Base-by-base conservation (phyloP, 1,140 invertebrate species). In the Drosophila sulfurigaster region DNA sequence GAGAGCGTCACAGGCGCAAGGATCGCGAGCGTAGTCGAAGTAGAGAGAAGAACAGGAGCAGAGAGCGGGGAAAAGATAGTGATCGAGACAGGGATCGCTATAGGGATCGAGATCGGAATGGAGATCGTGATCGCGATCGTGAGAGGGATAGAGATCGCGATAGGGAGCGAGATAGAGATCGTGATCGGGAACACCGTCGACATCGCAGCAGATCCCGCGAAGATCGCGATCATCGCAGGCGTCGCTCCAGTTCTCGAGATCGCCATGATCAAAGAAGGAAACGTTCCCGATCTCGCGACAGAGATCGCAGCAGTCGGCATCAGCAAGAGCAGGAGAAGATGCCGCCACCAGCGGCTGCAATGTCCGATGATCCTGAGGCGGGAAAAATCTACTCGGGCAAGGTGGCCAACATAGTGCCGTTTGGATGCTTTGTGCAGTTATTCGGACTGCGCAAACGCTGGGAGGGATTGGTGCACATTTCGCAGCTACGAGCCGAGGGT, bases 381-480 rank as follows among this genome's bases (percentile, higher is more conserved):
- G 95, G 95, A 16, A 95, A 95, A 94, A 98, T 99, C 82, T 99
- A 99, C 92, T 94, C 95, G 77, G 99, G 98, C 0, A 97, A 98
- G 93, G 97, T 99, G 0, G 97, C 97, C 4, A 99, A 98, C 86
- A 97, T 99, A 73, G 98, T 99, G 30, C 95, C 97, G 38, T 99
- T 99, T 94, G 99, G 99, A 1, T 99, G 98, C 93, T 99, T 99
- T 94, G 98, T 99, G 1, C 97, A 98, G 93, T 93, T 99, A 5
- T 98, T 99, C 91, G 98, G 98, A 0, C 93, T 99, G 5, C 94
- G 96, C 54, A 95, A 96, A 64, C 94, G 97, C 64, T 97, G 96
- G 95, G 99, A 99, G 93, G 99, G 99, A 1, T 93, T 99, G 0
- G 98, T 99, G 6, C 99, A 99, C 90, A 99, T 99, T 78, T 99